Percentiles rank a stretch among this genome's conserved stretches.
phyloP scores from a whole-genome alignment of 2,888 invertebrate species.

The Neoitamus cyanurus region DNA sequence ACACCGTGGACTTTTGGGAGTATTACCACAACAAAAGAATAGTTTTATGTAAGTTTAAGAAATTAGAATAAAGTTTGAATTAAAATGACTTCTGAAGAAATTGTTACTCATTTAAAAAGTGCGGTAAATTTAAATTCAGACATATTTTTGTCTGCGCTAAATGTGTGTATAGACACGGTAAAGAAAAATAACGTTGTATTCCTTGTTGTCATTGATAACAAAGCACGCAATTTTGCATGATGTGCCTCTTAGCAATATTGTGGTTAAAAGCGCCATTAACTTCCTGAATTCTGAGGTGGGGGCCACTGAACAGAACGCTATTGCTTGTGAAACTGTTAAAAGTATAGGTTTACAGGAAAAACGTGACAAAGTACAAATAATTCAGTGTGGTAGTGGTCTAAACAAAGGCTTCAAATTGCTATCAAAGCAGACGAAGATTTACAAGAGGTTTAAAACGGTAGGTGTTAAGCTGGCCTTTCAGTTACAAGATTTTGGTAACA shows the following conservation, averaged over 20 bases:
- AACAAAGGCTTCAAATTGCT: background rate
- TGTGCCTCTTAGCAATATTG: background rate
- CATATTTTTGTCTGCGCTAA: background rate
- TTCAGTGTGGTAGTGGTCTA: background rate
- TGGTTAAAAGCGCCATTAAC: background rate
- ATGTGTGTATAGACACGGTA: background rate
- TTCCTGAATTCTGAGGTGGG: background rate
- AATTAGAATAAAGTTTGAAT: background rate
- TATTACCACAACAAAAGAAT: background rate
- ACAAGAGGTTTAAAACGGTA: background rate
- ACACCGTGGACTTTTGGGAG: background rate
- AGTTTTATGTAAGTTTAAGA: background rate
- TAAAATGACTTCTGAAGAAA: background rate
- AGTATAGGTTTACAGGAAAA: background rate
- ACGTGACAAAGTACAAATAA: background rate
- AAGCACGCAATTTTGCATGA: background rate
- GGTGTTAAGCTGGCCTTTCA: background rate
- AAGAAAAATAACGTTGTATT: background rate
- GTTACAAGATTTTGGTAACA: background rate
- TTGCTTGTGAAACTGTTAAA: background rate
- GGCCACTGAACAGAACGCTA: background rate
- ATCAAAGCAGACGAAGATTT: background rate
- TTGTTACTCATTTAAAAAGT: background rate
- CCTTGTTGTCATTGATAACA: background rate
- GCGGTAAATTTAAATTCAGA: background rate